Evolutionary conservation across 2,888 invertebrate species (phyloP).

Genomic region (Noctua fimbriata): DNA sequence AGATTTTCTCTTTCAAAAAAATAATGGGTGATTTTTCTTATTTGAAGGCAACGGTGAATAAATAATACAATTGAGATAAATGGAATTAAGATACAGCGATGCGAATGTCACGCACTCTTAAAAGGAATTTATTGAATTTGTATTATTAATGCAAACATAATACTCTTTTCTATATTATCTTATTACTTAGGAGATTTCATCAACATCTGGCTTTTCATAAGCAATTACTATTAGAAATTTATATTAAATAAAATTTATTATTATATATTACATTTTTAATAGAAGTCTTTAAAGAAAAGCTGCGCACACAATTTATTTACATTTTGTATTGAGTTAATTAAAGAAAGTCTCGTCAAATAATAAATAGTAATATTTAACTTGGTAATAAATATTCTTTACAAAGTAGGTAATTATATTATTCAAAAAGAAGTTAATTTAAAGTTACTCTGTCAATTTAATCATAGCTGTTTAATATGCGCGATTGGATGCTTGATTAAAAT

Average conservation of each 20-base stretch:
- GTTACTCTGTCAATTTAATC: conserved; percentile 28
- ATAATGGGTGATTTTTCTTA: background rate
- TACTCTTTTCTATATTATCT: background rate
- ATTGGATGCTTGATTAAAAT: conserved; percentile 19
- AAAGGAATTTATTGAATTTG: background rate
- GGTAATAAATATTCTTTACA: conserved; percentile 15
- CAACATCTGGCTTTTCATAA: conserved; percentile 16
- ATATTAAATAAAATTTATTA: too few relatives aligned
- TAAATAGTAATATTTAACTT: conserved; percentile 37
- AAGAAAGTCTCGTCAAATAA: conserved; percentile 40
- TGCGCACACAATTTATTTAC: conserved; percentile 24
- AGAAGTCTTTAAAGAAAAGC: conserved; percentile 19
- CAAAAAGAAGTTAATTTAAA: conserved; percentile 20
- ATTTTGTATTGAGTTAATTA: conserved; percentile 44
- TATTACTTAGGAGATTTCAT: background rate
- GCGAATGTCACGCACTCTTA: background rate
- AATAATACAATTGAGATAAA: background rate
- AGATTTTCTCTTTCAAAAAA: background rate
- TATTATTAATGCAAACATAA: background rate
- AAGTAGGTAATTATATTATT: conserved; percentile 26
- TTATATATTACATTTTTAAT: conserved; percentile 1
- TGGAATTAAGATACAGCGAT: background rate
- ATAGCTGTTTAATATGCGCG: conserved; percentile 8
- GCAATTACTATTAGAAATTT: conserved; percentile 10
- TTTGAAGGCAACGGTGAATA: background rate